Evolutionary conservation across 2,888 invertebrate genomes (phyloP).

Genomic region (Drosophila anceps): DNA sequence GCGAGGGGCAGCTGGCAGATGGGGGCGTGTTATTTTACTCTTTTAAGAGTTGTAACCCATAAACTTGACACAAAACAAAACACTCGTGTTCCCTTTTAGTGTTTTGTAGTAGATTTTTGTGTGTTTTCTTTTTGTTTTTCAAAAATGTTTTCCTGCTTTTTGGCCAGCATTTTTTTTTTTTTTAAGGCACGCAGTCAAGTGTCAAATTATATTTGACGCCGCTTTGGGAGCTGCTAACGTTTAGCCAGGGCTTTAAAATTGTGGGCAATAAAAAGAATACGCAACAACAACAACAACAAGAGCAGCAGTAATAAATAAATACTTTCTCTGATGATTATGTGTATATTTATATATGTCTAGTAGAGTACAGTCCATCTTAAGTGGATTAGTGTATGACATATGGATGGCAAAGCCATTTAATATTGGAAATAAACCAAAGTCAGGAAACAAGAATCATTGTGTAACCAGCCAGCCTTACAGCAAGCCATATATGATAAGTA

Average conservation of each 20-base stretch:
- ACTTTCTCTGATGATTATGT: constrained; percentile 5
- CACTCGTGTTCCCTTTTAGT: constrained; percentile 48
- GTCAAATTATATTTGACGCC: constrained; percentile 75
- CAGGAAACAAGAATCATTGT: too few species aligned
- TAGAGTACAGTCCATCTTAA: not conserved
- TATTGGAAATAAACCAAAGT: not conserved
- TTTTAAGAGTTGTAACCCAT: constrained; percentile 79
- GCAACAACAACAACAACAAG: not conserved
- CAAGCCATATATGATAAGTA: too few species aligned
- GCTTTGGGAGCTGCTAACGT: constrained; percentile 73
- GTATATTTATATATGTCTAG: not conserved
- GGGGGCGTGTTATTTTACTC: constrained; percentile 11
- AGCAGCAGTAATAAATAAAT: constrained; percentile 3
- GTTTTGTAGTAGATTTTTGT: constrained; percentile 9
- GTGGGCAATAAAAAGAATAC: constrained; percentile 26
- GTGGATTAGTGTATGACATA: not conserved
- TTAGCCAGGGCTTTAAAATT: constrained; percentile 51
- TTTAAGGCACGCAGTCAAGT: constrained; percentile 66
- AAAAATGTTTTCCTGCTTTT: constrained; percentile 24
- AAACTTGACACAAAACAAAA: constrained; percentile 72
- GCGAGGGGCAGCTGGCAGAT: constrained; percentile 11
- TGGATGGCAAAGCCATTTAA: not conserved
- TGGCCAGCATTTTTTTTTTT: constrained; percentile 37
- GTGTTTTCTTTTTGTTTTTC: constrained; percentile 2
- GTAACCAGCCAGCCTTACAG: too few species aligned